phyloP scores from a whole-genome alignment of 2,888 invertebrate species.

The Ennomos quercinarius region DNA sequence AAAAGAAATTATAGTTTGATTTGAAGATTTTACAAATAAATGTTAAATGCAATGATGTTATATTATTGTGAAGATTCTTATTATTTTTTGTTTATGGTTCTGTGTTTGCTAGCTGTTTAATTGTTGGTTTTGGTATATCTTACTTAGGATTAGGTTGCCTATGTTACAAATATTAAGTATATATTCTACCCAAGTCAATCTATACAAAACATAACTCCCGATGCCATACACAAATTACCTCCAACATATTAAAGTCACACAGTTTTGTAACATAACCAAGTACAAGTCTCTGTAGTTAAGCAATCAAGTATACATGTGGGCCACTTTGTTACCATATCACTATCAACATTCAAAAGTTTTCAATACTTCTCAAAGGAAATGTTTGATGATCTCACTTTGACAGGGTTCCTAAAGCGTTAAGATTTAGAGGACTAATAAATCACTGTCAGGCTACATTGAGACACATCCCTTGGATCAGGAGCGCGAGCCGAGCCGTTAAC shows the following conservation, averaged over 20 bases:
- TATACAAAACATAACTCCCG: slow-evolving; percentile 3
- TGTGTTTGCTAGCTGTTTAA: too few relatives aligned
- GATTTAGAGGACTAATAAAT: slow-evolving; percentile 46
- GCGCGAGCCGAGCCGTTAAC: slow-evolving; percentile 38
- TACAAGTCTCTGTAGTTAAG: slow-evolving; percentile 11
- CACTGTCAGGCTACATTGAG: slow-evolving; percentile 48
- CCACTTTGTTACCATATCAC: slow-evolving; percentile 6
- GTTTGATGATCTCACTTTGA: slow-evolving; percentile 9
- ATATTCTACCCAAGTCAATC: too few relatives aligned
- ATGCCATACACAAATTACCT: slow-evolving; percentile 13
- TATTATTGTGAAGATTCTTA: too few relatives aligned
- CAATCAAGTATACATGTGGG: slow-evolving; percentile 11
- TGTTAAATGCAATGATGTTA: too few relatives aligned
- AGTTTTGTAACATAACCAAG: slow-evolving; percentile 24
- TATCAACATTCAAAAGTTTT: background rate
- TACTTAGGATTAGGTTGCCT: too few relatives aligned
- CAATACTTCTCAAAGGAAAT: background rate
- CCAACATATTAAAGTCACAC: slow-evolving; percentile 11
- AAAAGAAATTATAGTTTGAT: background rate
- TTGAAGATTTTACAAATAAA: background rate
- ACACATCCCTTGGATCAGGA: slow-evolving; percentile 39
- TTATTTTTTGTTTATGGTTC: too few relatives aligned
- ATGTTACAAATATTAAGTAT: too few relatives aligned
- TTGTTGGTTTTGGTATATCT: too few relatives aligned
- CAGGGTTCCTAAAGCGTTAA: slow-evolving; percentile 16